Evolutionary conservation across 2,888 invertebrate genomes (phyloP), one percentile per base, ranked within the genome.

Genomic region (Drosophila hamatofila): DNA sequence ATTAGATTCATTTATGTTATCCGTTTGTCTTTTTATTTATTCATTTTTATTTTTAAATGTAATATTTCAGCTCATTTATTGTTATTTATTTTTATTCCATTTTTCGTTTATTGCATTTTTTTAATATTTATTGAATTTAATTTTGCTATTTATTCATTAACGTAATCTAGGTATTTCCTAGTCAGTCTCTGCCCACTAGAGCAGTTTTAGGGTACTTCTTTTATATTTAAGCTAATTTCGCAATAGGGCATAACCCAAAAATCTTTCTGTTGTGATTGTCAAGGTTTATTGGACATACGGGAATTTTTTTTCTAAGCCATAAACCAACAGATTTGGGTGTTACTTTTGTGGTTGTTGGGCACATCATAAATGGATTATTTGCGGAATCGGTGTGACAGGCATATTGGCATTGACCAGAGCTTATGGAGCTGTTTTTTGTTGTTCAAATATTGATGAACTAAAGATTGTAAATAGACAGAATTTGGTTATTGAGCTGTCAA

Each of bases 301-400:
- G 51, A 39, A 54, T 44, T 70, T 63, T 74, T 56, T 57, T 74
- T 27, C 52, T 71, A 69, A 65, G 58, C 62, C 49, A 66, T 78
- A 72, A 84, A 70, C 27, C 74, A 65, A 51, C 58, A 60, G 84
- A 72, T 75, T 80, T 83, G 60, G 18, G n/a, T 56, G 62, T 80
- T 46, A 23, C 25, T 42, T 70, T 61, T 25, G 23, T 18, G 76
- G 55, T 35, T 80, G 59, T 59, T 79, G 71, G 39, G 69, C 33
- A 52, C 71, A 71, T 70, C 75, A 63, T 52, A 85, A 75, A 66
- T 57, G 51, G 66, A 67, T 82, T 66, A 66, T 48, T 55, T 49
- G 44, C 57, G 58, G 49, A 59, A 72, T 42, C 61, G 56, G 48
- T 56, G 44, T 68, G 80, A 67, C 76, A 75, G 70, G 18, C 63